phyloP scores from a whole-genome alignment of 30 jellyfish, hydroid and myxozoan species.

The Nemopilema nomurai region DNA sequence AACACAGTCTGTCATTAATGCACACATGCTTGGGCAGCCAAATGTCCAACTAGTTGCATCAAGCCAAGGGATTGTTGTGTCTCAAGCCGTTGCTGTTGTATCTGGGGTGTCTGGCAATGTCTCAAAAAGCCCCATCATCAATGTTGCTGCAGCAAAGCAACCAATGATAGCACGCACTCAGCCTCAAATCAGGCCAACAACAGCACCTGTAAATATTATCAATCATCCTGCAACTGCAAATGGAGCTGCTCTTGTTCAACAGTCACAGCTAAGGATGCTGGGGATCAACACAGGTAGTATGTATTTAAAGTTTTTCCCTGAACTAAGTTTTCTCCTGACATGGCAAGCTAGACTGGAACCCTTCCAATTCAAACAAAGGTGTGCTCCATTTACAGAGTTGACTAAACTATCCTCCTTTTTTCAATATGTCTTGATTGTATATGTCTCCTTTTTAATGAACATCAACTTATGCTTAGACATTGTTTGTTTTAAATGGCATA shows the following conservation, averaged over 20 bases:
- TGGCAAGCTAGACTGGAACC: too few relatives aligned
- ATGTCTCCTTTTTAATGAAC: too few relatives aligned
- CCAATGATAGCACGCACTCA: slow-evolving; percentile 21
- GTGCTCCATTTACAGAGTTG: too few relatives aligned
- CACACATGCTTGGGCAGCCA: slow-evolving; percentile 29
- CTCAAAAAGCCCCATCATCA: slow-evolving; percentile 24
- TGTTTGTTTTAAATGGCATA: background rate
- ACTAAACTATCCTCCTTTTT: too few relatives aligned
- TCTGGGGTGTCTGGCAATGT: slow-evolving; percentile 32
- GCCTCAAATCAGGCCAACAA: slow-evolving; percentile 18
- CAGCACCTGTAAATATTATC: slow-evolving; percentile 30
- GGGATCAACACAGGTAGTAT: slow-evolving; percentile 30
- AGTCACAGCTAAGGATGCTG: slow-evolving; percentile 52
- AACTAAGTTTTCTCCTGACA: background rate
- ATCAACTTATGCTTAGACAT: background rate
- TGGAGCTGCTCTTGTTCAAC: slow-evolving; percentile 45
- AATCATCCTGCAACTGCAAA: slow-evolving; percentile 23
- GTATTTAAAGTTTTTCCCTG: too few relatives aligned
- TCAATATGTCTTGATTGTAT: too few relatives aligned
- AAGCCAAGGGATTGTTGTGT: slow-evolving; percentile 6
- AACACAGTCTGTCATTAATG: slow-evolving; percentile 26
- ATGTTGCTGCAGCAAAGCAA: slow-evolving; percentile 31
- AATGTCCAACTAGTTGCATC: slow-evolving; percentile 46
- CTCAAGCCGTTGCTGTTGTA: slow-evolving; percentile 39
- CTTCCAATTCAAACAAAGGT: too few relatives aligned